These are phyloP conservation scores for Bombus soroeensis DNA, from an alignment of 1,140 invertebrate genomes.

Conservation along the genomic window DNA sequence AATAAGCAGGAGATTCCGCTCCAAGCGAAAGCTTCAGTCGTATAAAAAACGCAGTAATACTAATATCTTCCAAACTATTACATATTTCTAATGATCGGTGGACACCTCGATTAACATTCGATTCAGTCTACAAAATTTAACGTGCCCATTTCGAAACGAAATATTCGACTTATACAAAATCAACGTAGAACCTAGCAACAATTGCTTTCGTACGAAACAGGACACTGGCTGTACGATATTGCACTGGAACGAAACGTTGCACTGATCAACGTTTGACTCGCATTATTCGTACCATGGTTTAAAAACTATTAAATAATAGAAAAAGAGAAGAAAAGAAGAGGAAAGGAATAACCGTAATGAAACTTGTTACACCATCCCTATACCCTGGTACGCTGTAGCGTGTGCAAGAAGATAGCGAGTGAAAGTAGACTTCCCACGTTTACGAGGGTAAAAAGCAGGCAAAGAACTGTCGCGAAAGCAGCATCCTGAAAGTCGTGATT, in stretches of 20 bases:
- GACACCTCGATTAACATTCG: neutral
- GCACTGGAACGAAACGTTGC: constrained; percentile 14
- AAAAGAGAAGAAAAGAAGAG: no score
- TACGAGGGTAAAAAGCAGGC: constrained; percentile 40
- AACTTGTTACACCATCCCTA: constrained; percentile 34
- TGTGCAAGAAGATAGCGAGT: constrained; percentile 47
- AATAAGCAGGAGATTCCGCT: constrained; percentile 23
- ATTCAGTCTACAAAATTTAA: neutral
- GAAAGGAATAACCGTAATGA: neutral
- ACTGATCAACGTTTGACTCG: neutral
- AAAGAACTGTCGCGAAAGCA: constrained; percentile 39
- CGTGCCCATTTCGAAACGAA: neutral
- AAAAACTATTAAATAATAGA: neutral
- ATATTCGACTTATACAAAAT: neutral
- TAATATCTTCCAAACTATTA: neutral
- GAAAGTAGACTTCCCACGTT: constrained; percentile 28
- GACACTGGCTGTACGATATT: constrained; percentile 5
- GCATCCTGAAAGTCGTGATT: constrained; percentile 15
- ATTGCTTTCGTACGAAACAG: neutral
- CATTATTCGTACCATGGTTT: neutral
- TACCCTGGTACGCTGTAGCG: constrained; percentile 27
- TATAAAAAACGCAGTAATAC: constrained; percentile 4
- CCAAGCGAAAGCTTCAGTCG: constrained; percentile 30
- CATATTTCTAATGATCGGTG: neutral
- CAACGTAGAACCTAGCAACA: constrained; percentile 41